A percentile compares a stretch with the other conserved stretches of the same genome.
phyloP scores from a whole-genome alignment of 1,140 invertebrate genomes.

The Lucilia sericata region DNA sequence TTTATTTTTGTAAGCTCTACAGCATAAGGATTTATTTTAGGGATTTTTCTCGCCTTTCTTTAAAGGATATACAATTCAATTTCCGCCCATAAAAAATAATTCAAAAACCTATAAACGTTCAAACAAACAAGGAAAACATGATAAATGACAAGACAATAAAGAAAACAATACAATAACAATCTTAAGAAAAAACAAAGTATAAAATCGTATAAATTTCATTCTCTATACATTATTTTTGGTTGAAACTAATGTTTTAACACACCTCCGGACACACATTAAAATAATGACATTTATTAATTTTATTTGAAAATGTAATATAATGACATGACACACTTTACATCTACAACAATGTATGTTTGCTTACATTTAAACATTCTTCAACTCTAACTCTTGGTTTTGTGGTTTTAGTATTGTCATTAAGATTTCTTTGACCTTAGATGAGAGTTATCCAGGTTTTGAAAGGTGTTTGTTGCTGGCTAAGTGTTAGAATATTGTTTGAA shows the following conservation, averaged over 20 bases:
- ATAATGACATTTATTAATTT: constrained; percentile 42
- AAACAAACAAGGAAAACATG: too few relatives aligned
- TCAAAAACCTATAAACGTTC: too few relatives aligned
- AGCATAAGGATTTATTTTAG: background rate
- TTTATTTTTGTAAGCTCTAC: background rate
- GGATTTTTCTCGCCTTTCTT: background rate
- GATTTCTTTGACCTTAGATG: background rate
- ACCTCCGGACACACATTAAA: constrained; percentile 38
- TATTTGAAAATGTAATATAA: background rate
- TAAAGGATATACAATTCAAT: background rate
- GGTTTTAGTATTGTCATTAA: background rate
- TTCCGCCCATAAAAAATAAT: background rate
- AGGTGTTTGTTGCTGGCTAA: too few relatives aligned
- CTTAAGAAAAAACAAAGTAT: too few relatives aligned
- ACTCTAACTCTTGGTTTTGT: too few relatives aligned
- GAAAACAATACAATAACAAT: too few relatives aligned
- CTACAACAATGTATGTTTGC: background rate
- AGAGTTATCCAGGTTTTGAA: too few relatives aligned
- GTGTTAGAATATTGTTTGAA: background rate
- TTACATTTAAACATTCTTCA: background rate
- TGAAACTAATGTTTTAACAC: constrained; percentile 32
- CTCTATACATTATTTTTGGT: background rate
- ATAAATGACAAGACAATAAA: too few relatives aligned
- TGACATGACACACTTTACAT: background rate
- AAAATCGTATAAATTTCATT: background rate